Evolutionary conservation across 2,888 invertebrate species (phyloP).

Genomic region (Phrixothrix hirtus): DNA sequence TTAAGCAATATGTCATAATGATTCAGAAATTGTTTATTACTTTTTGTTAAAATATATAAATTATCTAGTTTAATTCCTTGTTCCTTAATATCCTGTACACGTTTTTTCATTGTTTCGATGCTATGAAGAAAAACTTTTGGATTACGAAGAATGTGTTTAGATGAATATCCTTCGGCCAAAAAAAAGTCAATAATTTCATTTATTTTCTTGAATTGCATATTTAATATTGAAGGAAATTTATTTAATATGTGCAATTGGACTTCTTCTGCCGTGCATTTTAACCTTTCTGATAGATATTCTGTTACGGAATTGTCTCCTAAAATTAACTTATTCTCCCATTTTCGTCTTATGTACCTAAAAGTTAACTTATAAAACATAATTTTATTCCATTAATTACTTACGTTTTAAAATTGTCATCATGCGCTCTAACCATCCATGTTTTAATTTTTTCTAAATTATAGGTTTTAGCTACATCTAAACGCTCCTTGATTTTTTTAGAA

Average conservation of each 20-base stretch:
- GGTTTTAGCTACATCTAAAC: slow-evolving; percentile 47
- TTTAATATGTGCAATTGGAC: slow-evolving; percentile 45
- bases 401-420: slow-evolving; percentile 49
- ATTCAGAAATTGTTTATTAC: slow-evolving; percentile 48
- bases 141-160: slow-evolving; percentile 50
- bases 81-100: slow-evolving; percentile 48
- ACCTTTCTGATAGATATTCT: slow-evolving; percentile 53
- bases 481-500: slow-evolving; percentile 41
- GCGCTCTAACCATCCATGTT: slow-evolving; percentile 58
- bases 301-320: slow-evolving; percentile 51
- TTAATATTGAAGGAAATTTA: slow-evolving; percentile 53
- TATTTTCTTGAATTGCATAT: slow-evolving; percentile 53
- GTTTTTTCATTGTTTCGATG: slow-evolving; percentile 51
- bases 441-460: slow-evolving; percentile 51
- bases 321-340: slow-evolving; percentile 49
- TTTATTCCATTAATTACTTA: slow-evolving; percentile 40
- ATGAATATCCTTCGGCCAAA: slow-evolving; percentile 51
- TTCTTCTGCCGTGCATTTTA: slow-evolving; percentile 48
- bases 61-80: slow-evolving; percentile 45
- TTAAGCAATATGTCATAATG: slow-evolving; percentile 45
- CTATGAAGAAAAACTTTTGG: slow-evolving; percentile 57
- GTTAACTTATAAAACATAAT: neutral
- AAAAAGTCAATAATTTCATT: slow-evolving; percentile 56
- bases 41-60: slow-evolving; percentile 50
- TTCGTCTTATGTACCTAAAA: slow-evolving; percentile 49